phyloP scores from a whole-genome alignment of 2,888 invertebrate species.

The Apamea crenata region DNA sequence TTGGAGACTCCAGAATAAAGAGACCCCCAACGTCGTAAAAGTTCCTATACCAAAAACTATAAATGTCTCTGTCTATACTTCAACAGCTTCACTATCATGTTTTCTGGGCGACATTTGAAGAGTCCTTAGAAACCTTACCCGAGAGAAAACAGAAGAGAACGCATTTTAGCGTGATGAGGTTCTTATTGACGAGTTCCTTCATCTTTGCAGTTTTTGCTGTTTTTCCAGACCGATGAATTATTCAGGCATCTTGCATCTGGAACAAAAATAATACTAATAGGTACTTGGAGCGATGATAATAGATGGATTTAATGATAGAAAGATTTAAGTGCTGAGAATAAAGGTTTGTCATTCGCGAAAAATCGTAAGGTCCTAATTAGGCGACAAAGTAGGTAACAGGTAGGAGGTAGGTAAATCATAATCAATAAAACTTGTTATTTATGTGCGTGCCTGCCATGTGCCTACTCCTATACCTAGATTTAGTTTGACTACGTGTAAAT shows the following conservation, averaged over 20 bases:
- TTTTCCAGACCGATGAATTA: constrained; percentile 34
- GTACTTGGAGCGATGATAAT: background rate
- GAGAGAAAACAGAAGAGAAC: constrained; percentile 95
- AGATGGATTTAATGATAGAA: background rate
- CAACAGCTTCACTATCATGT: background rate
- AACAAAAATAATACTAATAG: constrained; percentile 62
- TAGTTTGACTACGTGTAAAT: constrained; percentile 18
- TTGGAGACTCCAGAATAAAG: background rate
- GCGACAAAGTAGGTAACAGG: background rate
- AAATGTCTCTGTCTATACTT: background rate
- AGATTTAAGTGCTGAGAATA: background rate
- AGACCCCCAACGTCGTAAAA: background rate
- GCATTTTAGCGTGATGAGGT: constrained; percentile 94
- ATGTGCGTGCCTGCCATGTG: background rate
- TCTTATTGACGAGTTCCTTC: constrained; percentile 91
- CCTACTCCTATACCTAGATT: constrained; percentile 13
- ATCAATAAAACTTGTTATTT: background rate
- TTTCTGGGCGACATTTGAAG: constrained; percentile 12
- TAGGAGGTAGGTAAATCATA: background rate
- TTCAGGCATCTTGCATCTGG: constrained; percentile 77
- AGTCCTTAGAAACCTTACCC: constrained; percentile 88
- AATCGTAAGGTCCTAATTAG: background rate
- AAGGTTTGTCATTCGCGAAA: background rate
- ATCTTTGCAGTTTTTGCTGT: constrained; percentile 73
- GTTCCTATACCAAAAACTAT: background rate